These are phyloP conservation scores for Pteropus alecto DNA, from an alignment of 2,113 vertebrate genomes.

Conservation along the genomic window DNA sequence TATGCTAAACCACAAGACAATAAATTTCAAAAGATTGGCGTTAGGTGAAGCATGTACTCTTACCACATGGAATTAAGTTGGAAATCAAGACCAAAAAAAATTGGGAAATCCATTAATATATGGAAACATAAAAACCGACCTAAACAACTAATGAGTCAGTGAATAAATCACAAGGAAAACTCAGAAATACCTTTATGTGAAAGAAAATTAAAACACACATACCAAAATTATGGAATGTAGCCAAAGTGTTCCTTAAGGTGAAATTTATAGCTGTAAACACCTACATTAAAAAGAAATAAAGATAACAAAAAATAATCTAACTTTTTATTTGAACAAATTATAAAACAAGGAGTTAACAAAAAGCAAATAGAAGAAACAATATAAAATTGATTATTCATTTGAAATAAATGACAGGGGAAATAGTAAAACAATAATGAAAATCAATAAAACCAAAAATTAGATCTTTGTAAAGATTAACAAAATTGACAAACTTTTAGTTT, in stretches of 20 bases:
- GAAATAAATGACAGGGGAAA: background rate
- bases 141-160: background rate
- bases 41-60: background rate
- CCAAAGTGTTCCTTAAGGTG: background rate
- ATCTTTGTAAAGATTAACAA: background rate
- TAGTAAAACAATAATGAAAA: background rate
- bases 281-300: background rate
- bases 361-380: background rate
- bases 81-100: background rate
- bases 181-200: background rate
- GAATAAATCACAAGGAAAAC: background rate
- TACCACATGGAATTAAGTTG: background rate
- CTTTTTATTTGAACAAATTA: background rate
- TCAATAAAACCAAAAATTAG: background rate
- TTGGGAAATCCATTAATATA: background rate
- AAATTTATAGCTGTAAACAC: background rate
- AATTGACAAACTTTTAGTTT: background rate
- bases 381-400: background rate
- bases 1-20: background rate
- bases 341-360: background rate
- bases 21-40: background rate
- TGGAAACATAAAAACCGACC: background rate
- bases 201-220: background rate
- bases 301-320: background rate
- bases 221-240: background rate